Evolutionary conservation across 2,113 vertebrate species (phyloP).

Genomic region (Ciconia boyciana): DNA sequence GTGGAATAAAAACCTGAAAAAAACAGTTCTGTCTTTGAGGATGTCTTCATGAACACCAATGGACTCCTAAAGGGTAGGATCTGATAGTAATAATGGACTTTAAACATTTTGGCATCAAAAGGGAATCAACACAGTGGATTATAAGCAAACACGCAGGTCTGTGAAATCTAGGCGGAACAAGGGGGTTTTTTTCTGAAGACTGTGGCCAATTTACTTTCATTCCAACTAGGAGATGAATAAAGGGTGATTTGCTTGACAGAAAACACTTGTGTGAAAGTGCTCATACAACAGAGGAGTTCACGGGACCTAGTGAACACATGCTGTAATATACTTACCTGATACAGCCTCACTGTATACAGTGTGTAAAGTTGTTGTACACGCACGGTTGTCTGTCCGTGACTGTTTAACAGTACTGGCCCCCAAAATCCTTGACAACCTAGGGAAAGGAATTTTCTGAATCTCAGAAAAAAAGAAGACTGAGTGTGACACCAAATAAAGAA

Average conservation of each 20-base stretch:
- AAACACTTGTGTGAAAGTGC: background rate
- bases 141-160: background rate
- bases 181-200: background rate
- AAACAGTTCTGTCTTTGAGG: background rate
- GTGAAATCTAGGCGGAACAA: background rate
- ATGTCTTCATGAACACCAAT: background rate
- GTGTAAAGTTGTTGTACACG: background rate
- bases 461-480: background rate
- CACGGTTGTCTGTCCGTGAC: background rate
- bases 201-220: background rate
- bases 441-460: background rate
- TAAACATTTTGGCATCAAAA: background rate
- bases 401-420: background rate
- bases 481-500: background rate
- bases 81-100: background rate
- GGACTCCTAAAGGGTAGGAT: too few relatives aligned
- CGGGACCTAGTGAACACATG: background rate
- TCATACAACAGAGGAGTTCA: background rate
- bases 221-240: background rate
- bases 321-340: background rate
- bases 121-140: background rate
- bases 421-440: background rate
- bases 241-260: background rate
- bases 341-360: background rate
- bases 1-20: fast-evolving